phyloP scores from a whole-genome alignment of 2,888 invertebrate species.

The Amblyjoppa proteus region DNA sequence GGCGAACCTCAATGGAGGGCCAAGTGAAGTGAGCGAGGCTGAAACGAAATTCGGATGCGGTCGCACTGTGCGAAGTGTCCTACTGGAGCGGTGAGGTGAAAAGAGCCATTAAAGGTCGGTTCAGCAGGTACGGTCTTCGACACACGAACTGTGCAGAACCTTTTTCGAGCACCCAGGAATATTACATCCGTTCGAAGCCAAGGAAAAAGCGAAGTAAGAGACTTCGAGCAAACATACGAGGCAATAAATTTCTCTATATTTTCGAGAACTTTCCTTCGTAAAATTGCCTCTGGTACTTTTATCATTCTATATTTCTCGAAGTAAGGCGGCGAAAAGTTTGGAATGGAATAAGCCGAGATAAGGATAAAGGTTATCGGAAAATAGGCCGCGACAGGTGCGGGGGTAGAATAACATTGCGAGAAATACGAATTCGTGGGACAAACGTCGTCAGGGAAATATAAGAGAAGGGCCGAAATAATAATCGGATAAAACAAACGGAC shows the following conservation, averaged over 20 bases:
- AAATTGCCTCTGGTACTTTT: background rate
- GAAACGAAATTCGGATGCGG: constrained; percentile 4
- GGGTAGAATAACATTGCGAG: background rate
- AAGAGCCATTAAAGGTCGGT: constrained; percentile 33
- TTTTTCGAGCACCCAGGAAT: constrained; percentile 26
- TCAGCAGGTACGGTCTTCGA: background rate
- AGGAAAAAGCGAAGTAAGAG: background rate
- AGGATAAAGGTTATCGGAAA: background rate
- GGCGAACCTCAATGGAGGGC: background rate
- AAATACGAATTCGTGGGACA: background rate
- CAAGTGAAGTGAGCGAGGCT: background rate
- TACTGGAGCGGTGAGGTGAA: constrained; percentile 16
- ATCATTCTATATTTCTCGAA: background rate
- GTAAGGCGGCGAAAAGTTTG: background rate
- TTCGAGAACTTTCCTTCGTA: background rate
- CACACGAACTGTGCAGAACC: background rate
- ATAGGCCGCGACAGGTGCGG: background rate
- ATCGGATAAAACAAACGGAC: background rate
- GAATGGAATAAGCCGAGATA: background rate
- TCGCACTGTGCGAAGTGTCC: background rate
- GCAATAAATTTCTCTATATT: constrained; percentile 10
- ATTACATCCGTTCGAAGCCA: constrained; percentile 17
- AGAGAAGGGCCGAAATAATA: background rate
- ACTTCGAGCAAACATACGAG: background rate
- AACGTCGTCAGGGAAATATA: background rate